These are phyloP conservation scores for Mimas tiliae DNA, from an alignment of 2,888 invertebrate species.

Conservation along the genomic window DNA sequence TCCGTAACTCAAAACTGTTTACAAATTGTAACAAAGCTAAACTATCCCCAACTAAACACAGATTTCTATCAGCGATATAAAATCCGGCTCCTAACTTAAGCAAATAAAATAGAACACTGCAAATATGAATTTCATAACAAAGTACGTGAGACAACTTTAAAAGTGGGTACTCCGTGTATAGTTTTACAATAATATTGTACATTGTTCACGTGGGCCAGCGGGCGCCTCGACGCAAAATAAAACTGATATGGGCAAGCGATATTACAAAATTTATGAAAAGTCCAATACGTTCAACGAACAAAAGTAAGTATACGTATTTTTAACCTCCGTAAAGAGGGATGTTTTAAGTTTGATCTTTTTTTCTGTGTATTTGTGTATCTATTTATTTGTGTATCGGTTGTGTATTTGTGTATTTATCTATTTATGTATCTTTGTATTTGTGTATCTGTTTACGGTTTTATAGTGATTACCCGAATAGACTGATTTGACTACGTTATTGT, in stretches of 20 bases:
- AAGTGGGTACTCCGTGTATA: slow-evolving; percentile 38
- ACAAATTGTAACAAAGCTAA: not conserved
- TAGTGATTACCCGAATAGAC: no score
- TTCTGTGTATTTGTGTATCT: no score
- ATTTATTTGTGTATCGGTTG: no score
- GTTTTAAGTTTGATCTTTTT: no score
- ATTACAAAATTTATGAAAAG: slow-evolving; percentile 56
- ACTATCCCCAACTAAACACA: not conserved
- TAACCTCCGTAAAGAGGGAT: not conserved
- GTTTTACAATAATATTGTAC: slow-evolving; percentile 48
- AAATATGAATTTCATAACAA: slow-evolving; percentile 30
- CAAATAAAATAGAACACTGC: slow-evolving; percentile 20
- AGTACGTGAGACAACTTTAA: slow-evolving; percentile 46
- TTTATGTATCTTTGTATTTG: no score
- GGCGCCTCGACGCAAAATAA: slow-evolving; percentile 43
- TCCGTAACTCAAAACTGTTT: no score
- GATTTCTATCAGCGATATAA: not conserved
- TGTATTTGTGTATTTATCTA: no score
- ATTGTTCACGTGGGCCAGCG: slow-evolving; percentile 35
- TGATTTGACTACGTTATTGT: no score
- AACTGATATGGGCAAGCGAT: slow-evolving; percentile 45
- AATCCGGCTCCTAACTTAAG: slow-evolving; percentile 3
- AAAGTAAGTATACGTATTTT: not conserved
- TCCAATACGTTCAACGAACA: slow-evolving; percentile 39
- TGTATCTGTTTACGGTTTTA: no score